Evolutionary conservation across 2,797 vertebrate genomes (phyloP).

Genomic region (Chiloscyllium punctatum): DNA sequence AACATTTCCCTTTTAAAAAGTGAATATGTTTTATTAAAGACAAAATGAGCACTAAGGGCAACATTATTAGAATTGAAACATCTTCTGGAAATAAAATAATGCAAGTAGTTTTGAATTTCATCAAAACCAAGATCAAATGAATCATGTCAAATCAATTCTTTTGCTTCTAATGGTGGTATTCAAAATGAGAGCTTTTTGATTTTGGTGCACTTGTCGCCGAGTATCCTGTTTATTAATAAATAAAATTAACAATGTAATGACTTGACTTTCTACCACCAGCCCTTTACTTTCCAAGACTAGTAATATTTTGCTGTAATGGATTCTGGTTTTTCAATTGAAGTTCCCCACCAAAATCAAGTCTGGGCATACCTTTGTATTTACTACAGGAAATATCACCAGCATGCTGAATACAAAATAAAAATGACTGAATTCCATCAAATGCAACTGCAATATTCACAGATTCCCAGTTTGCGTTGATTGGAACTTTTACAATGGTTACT

Average conservation of each 20-base stretch:
- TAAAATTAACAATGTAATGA: background rate
- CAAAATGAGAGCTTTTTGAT: background rate
- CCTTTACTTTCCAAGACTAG: background rate
- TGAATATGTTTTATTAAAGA: background rate
- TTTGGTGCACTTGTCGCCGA: background rate
- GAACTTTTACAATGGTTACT: background rate
- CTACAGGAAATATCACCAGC: background rate
- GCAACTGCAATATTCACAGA: background rate
- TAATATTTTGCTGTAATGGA: background rate
- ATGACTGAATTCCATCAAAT: background rate
- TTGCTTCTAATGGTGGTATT: background rate
- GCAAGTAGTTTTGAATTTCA: background rate
- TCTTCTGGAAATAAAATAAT: background rate
- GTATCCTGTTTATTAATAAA: background rate
- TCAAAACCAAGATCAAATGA: background rate
- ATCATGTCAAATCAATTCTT: background rate
- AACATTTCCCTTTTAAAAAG: background rate
- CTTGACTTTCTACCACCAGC: background rate
- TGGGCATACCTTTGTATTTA: background rate
- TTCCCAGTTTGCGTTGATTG: background rate
- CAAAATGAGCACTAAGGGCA: background rate
- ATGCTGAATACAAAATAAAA: background rate
- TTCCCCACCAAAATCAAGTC: background rate
- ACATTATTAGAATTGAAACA: background rate
- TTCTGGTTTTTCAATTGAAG: background rate